A percentile compares a stretch with the other conserved stretches of the same genome.
Evolutionary conservation across 2,113 vertebrate species (phyloP).

Genomic region (Dinomys branickii): DNA sequence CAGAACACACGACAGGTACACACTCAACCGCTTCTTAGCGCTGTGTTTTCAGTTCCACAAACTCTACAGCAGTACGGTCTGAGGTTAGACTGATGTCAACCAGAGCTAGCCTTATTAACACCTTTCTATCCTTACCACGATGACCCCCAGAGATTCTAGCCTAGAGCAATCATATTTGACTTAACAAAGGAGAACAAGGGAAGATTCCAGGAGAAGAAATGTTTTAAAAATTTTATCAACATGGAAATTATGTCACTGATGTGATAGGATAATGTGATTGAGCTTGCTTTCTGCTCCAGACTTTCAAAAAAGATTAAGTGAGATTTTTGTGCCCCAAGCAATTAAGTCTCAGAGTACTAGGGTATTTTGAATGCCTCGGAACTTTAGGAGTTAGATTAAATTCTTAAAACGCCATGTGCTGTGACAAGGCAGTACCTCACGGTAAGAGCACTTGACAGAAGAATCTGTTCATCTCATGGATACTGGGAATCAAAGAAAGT

Average conservation of each 20-base stretch:
- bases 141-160: background rate
- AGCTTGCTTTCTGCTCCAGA: background rate
- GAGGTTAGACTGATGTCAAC: background rate
- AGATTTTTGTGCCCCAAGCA: background rate
- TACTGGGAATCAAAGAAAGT: background rate
- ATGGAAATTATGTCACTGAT: background rate
- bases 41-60: background rate
- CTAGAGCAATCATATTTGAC: background rate
- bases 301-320: background rate
- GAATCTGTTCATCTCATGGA: background rate
- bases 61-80: background rate
- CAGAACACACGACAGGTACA: background rate
- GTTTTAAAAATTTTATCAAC: background rate
- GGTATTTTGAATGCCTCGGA: background rate
- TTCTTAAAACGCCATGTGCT: background rate
- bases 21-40: background rate
- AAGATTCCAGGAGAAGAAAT: slow-evolving; percentile 34
- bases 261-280: background rate
- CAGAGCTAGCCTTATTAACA: background rate
- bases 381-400: background rate
- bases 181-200: background rate
- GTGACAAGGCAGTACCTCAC: too few relatives aligned
- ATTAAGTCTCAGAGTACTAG: slow-evolving; percentile 13
- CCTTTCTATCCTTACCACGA: background rate
- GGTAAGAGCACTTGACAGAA: background rate